A percentile compares a stretch with the other conserved stretches of the same genome.
These are phyloP conservation scores for Sula dactylatra DNA, from an alignment of 2,113 vertebrate genomes.

Conservation along the genomic window DNA sequence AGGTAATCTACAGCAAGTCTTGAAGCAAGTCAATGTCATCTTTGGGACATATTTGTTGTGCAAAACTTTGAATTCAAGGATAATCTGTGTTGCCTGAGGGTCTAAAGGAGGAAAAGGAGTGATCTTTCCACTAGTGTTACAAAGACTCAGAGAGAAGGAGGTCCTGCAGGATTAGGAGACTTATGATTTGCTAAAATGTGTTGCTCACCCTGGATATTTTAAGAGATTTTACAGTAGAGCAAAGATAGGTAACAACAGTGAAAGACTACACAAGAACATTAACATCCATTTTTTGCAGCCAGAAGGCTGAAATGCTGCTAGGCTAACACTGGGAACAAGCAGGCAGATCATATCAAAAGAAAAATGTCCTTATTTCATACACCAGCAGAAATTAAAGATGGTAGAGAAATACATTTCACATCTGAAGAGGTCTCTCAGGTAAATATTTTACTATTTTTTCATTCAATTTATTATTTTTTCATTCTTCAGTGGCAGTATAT, in stretches of 20 bases:
- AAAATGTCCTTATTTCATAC: background rate
- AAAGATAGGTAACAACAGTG: background rate
- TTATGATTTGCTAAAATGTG: background rate
- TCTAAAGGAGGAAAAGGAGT: background rate
- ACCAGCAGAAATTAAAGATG: background rate
- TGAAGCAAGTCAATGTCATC: background rate
- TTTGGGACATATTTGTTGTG: background rate
- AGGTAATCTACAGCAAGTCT: background rate
- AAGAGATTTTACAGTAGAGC: background rate
- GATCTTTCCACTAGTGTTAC: background rate
- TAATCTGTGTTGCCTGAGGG: background rate
- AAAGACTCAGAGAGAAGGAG: background rate
- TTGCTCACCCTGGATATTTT: background rate
- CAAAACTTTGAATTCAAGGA: background rate
- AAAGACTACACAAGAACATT: background rate
- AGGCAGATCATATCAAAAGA: background rate
- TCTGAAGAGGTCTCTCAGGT: background rate
- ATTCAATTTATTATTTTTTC: background rate
- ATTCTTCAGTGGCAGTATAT: background rate
- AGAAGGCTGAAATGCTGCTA: background rate
- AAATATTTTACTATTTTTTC: background rate
- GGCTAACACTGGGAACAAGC: background rate
- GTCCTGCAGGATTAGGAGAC: background rate
- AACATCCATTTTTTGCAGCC: background rate
- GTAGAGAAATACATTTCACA: background rate